A percentile compares a stretch with the other conserved stretches of the same genome.
Conservation (phyloP, 1,140 invertebrate genomes). For the Conus ventricosus region DNA sequence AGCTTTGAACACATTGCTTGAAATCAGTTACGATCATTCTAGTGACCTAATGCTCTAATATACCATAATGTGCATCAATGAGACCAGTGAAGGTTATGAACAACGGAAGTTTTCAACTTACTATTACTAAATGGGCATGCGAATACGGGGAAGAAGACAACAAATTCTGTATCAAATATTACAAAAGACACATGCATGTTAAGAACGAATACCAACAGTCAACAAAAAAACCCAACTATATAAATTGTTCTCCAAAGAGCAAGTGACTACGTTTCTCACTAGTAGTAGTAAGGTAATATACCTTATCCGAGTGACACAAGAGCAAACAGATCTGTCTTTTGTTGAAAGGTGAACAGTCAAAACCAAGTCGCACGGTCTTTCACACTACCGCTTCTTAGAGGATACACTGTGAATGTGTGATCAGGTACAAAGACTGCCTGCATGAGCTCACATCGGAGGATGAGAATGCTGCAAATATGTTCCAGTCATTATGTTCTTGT, state of each 20-base stretch:
- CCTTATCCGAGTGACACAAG: background rate
- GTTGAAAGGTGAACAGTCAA: background rate
- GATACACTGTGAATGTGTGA: slow-evolving; percentile 7
- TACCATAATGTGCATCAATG: background rate
- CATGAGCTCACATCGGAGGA: background rate
- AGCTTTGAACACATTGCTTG: slow-evolving; percentile 3
- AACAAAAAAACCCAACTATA: background rate
- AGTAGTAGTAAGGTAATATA: background rate
- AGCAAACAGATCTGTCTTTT: slow-evolving; percentile 15
- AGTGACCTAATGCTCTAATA: background rate
- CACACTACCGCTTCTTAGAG: background rate
- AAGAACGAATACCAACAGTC: background rate
- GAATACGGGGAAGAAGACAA: background rate
- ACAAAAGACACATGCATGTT: background rate
- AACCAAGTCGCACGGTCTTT: background rate
- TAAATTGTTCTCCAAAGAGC: slow-evolving; percentile 1
- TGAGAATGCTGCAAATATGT: background rate
- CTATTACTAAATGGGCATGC: background rate
- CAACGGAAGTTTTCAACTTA: background rate
- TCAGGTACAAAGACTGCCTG: slow-evolving; percentile 2
- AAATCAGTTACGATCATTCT: background rate
- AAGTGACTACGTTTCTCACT: background rate
- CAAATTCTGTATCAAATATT: background rate
- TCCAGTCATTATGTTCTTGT: background rate
- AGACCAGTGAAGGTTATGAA: background rate